A percentile compares a stretch with the other conserved stretches of the same genome.
Evolutionary conservation across 1,140 invertebrate genomes (phyloP).

Genomic region (Drosophila saltans): DNA sequence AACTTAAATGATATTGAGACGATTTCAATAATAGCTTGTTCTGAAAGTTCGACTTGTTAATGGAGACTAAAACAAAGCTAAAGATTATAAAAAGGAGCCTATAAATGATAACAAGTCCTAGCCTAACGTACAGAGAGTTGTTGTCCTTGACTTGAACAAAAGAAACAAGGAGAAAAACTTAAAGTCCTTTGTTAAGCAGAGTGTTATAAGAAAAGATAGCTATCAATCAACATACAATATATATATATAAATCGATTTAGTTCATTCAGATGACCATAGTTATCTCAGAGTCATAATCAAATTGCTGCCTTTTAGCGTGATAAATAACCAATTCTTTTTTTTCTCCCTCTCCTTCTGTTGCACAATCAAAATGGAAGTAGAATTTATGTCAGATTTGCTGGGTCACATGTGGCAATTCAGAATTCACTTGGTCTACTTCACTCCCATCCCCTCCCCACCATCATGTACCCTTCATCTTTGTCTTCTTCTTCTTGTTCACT

Average conservation of each 20-base stretch:
- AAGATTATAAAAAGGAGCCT: too few species aligned
- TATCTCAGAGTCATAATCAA: constrained; percentile 1
- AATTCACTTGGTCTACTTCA: constrained; percentile 2
- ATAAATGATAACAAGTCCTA: too few species aligned
- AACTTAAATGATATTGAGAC: too few species aligned
- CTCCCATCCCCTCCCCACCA: not conserved
- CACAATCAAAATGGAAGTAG: constrained; percentile 24
- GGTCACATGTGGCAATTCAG: constrained; percentile 17
- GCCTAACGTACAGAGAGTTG: too few species aligned
- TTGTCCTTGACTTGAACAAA: not conserved
- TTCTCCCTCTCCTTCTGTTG: not conserved
- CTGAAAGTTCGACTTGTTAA: too few species aligned
- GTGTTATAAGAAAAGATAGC: too few species aligned
- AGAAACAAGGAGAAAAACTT: too few species aligned
- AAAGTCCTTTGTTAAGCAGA: too few species aligned
- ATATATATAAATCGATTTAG: not conserved
- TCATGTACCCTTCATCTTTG: not conserved
- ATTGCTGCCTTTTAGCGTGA: constrained; percentile 7
- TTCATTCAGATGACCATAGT: not conserved
- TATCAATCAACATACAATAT: too few species aligned
- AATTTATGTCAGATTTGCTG: constrained; percentile 21
- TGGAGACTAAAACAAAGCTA: too few species aligned
- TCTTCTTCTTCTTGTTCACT: not conserved
- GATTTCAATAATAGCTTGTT: too few species aligned
- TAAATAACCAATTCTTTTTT: constrained; percentile 1